Conservation (phyloP, 2,113 vertebrate species). For the Gymnobelideus leadbeateri region DNA sequence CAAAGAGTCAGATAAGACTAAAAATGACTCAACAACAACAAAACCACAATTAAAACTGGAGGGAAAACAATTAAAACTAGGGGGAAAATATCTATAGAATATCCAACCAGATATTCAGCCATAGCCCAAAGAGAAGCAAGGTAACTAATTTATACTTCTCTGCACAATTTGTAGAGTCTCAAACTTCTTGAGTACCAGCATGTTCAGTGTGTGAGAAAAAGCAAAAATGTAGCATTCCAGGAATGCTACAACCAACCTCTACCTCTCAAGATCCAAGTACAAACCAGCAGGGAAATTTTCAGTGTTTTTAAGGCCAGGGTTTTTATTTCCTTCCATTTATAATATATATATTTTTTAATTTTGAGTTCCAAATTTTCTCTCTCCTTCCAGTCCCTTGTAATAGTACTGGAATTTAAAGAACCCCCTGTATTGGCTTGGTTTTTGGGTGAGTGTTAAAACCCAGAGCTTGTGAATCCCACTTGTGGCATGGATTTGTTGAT, state of each 20-base stretch:
- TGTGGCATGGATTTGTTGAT: no score
- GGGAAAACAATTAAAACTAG: not conserved
- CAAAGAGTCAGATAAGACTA: no score
- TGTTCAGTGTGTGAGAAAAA: not conserved
- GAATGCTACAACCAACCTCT: not conserved
- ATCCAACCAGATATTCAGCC: not conserved
- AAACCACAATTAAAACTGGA: no score
- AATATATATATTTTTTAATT: not conserved
- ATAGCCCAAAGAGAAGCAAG: not conserved
- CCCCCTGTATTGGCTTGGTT: no score
- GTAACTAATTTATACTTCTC: not conserved
- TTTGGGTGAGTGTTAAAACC: no score
- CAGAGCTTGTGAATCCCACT: no score
- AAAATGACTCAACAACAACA: no score
- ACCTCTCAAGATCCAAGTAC: slow-evolving; percentile 1
- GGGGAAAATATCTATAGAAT: not conserved
- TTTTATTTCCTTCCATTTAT: not conserved
- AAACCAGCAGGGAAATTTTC: not conserved
- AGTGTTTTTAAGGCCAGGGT: not conserved
- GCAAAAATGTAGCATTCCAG: not conserved
- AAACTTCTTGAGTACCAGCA: not conserved
- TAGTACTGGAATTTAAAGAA: no score
- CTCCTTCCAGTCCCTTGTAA: not conserved
- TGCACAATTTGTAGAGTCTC: not conserved
- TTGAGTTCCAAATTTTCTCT: not conserved